Base-by-base conservation (phyloP, 2,888 invertebrate genomes). In the Alitta virens region DNA sequence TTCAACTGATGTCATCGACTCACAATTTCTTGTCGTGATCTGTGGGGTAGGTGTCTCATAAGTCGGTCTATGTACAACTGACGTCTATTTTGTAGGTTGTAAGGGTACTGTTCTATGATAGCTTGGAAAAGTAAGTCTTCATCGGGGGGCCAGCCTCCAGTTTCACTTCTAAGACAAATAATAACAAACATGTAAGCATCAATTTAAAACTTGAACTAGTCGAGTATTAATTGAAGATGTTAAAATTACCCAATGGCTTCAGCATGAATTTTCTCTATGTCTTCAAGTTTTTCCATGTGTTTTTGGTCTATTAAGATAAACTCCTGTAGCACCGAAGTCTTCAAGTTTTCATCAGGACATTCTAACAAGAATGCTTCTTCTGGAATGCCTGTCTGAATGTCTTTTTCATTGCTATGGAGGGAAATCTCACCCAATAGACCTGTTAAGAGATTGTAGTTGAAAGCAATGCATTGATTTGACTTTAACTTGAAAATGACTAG, bases 291-390 rank as follows among this genome's bases (percentile, higher is more conserved):
- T 16, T 73, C 70, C 16, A 73, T 63, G 62, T 79, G 79, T 63
- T 74, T 75, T 33, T 75, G 74, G 69, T 81, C 81, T 26, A 81
- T 68, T 14, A 76, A 58, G 16, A 79, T 71, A 66, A 81, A 81
- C 64, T 81, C 78, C 43, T 78, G 74, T 26, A 81, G 68, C 0
- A 80, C 72, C 5, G 72, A 69, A 12, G 74, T 71, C 67, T 80
- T 81, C 21, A 81, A 70, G 21, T 72, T 71, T 57, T 67, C 61
- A 60, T 79, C 75, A 24, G 77, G 76, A 65, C 80, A 81, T 21
- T 76, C 75, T n/a, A 78, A 63, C 40, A 77, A 74, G 59, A 76
- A 74, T 12, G 79, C 80, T 62, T 78, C 78, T 25, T 72, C 71
- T 7, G 81, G 81, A 49, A 81, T 80, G 16, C 80, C 80, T n/a